Evolutionary conservation across 2,797 vertebrate species (phyloP), one percentile per base, ranked within the genome.

Genomic region (Enteromius thamalakanensis): DNA sequence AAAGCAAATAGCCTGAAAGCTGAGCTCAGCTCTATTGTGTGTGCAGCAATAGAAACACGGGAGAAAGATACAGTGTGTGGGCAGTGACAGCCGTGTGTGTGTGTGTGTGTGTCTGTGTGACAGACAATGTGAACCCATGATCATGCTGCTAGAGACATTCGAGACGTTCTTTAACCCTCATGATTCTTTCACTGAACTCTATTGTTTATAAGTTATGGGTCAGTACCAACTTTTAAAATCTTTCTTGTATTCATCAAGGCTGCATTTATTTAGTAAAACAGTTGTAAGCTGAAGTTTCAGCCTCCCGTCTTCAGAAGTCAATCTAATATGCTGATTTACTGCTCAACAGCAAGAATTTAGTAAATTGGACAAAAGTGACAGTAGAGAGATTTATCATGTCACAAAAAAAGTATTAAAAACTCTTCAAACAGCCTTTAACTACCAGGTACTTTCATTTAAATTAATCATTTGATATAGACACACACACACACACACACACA

Each of bases 11-110:
- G 40, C 14, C 76, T 51, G 76, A 79, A 79, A 79, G 55, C 29
- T 67, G 62, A 79, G 32, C 76, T 79, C 62, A 67, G 26, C 26
- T 67, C 76, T 79, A 79, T 79, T 67, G 76, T 79, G 45, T 12
- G 47, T 34, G 19, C 0, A 29, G 74, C 7, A 17, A 26, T 1
- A 26, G 34, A 76, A 4, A 58, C 11, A 42, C 53, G 42, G 34
- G 34, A 29, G 23, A 62, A 42, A 64, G 23, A 64, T 72, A 51
- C 26, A 72, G 15, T 26, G 3, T 70, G 68, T 47, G 68, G 23
- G 40, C 40, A 70, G 12, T 70, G 68, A 15, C n/a, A 45, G 69
- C 26, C 12, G 3, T 6, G 68, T 14, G 58, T 29, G 12, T 65
- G 62, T 34, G 64, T 67, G 60, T 65, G 29, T 40, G 65, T 42